Percentiles rank a stretch among this genome's conserved stretches.
phyloP scores from a whole-genome alignment of 2,113 vertebrate genomes.

The Psilopsiagon aymara region DNA sequence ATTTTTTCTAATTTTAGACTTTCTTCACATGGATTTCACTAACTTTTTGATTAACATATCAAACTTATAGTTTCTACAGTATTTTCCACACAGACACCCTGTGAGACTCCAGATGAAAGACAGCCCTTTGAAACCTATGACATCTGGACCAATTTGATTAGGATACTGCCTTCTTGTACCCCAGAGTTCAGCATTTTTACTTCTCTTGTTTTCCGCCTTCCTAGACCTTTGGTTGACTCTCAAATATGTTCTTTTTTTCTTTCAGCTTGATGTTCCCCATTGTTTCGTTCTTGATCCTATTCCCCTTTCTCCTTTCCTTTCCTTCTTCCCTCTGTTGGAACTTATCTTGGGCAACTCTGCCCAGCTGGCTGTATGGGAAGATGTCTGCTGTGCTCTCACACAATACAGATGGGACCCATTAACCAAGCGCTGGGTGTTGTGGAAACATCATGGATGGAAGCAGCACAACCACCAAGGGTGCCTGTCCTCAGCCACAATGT shows the following conservation, averaged over 20 bases:
- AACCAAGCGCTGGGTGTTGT: not conserved
- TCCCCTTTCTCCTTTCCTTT: not conserved
- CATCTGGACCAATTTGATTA: not conserved
- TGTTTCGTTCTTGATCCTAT: not conserved
- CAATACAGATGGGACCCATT: not conserved
- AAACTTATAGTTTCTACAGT: not conserved
- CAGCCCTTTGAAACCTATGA: not conserved
- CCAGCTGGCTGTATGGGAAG: not conserved
- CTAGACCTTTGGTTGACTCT: not conserved
- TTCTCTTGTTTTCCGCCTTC: not conserved
- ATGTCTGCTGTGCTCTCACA: not conserved
- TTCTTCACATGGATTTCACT: not conserved
- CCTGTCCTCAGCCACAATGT: not conserved
- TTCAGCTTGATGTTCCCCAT: not conserved
- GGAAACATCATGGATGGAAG: not conserved
- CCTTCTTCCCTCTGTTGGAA: not conserved
- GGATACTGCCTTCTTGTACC: not conserved
- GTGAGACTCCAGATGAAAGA: not conserved
- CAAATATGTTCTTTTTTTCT: not conserved
- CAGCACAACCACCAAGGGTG: rapidly evolving
- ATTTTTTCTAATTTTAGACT: not conserved
- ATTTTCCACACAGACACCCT: not conserved
- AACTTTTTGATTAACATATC: not conserved
- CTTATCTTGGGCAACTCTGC: not conserved
- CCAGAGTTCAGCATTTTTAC: not conserved